Conservation (phyloP, 2,797 vertebrate species). For the Pelodytes ibericus region DNA sequence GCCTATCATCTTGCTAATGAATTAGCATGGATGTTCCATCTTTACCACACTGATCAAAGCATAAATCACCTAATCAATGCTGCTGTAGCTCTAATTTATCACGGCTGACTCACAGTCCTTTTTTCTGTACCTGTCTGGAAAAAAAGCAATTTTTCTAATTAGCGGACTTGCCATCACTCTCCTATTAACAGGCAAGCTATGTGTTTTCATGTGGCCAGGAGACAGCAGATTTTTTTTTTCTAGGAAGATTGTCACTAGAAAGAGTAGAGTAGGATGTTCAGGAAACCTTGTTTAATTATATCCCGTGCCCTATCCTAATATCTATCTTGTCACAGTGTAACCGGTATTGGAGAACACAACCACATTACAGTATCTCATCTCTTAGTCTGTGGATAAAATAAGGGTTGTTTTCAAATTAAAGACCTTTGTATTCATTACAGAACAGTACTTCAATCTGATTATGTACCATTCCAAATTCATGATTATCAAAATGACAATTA, state of each 20-base stretch:
- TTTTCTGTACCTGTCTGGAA: slow-evolving; percentile 18
- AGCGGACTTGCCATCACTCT: slow-evolving; percentile 25
- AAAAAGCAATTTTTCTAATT: slow-evolving; percentile 30
- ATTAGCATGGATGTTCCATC: slow-evolving; percentile 54
- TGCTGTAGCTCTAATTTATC: not conserved
- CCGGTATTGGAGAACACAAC: not conserved
- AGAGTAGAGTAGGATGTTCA: slow-evolving; percentile 18
- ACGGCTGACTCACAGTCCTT: slow-evolving; percentile 19
- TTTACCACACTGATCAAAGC: slow-evolving; percentile 37
- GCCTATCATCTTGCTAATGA: slow-evolving; percentile 46
- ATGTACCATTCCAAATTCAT: too few species aligned
- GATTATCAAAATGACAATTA: too few species aligned
- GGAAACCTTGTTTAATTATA: slow-evolving; percentile 13
- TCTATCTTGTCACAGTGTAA: not conserved
- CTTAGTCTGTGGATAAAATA: too few species aligned
- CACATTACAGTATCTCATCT: too few species aligned
- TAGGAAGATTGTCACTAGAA: slow-evolving; percentile 34
- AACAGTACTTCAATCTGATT: too few species aligned
- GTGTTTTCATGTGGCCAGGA: slow-evolving; percentile 40
- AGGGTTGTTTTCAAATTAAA: too few species aligned
- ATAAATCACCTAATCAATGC: not conserved
- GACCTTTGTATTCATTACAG: too few species aligned
- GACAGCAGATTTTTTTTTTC: slow-evolving; percentile 43
- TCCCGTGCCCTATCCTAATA: slow-evolving; percentile 2
- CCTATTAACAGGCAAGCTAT: slow-evolving; percentile 13